Base-by-base conservation (phyloP, 2,888 invertebrate genomes). In the Cephus runcator region DNA sequence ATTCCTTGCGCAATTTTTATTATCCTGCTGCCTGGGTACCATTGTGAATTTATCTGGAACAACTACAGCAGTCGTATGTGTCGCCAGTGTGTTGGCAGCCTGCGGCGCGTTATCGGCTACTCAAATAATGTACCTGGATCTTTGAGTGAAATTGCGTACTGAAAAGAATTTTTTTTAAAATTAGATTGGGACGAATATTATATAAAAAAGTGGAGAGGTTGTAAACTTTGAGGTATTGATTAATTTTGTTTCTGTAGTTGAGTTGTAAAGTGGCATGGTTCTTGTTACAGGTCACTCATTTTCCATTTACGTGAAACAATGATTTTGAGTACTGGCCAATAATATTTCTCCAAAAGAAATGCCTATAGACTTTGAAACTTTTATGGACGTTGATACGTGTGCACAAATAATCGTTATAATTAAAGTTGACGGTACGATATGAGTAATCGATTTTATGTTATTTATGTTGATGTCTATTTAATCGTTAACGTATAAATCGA, bases 1-100 rank as follows among this genome's bases (percentile, higher is more conserved):
- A 4, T 99, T 99, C 91, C 93, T 98, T 81, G 98, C 98, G 0
- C 99, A 99, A 92, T 97, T 98, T 87, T 93, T 97, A 69, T 93
- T 99, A 15, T 98, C 98, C 0, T 93, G 97, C 85, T 95, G 95
- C 86, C 95, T 98, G 94, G 98, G 98, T 0, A 94, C 95, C 35
- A 96, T 98, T 75, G 96, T 98, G 12, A 94, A 94, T 80, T 91
- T 94, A 9, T 94, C 95, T 0, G 97, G 97, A 69, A 96, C 97
- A 76, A 98, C 98, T 0, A 97, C 97, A 0, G 96, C 97, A 0
- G 97, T 98, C 71, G 97, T 98, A 0, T 95, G 95, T 69, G 96
- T 97, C 0, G 98, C 98, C 0, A 96, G 97, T 76, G 92, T 95
- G 34, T 92, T 98, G 11, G 97, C 98, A 23, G 95, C 96, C 74